A percentile compares a stretch with the other conserved stretches of the same genome.
Conservation (phyloP, 1,140 invertebrate species). For the Drosophila paulistorum region DNA sequence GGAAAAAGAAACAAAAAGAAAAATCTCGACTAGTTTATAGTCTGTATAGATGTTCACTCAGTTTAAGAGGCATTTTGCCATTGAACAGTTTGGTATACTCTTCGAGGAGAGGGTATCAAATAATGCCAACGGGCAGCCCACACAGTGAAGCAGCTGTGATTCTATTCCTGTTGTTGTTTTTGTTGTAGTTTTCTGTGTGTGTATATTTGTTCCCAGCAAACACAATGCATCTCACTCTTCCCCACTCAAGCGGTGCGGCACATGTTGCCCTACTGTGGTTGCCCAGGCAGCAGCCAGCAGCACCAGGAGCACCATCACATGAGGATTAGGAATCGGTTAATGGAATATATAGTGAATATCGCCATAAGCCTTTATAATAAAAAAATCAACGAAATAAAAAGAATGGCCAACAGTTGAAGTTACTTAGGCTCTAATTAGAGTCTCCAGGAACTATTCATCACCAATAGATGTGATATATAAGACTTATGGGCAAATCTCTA, state of each 20-base stretch:
- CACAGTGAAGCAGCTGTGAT: constrained; percentile 44
- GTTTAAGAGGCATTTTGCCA: neutral
- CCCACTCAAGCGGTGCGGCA: neutral
- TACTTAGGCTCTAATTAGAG: neutral
- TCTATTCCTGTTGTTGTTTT: constrained; percentile 9
- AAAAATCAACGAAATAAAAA: neutral
- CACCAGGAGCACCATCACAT: constrained; percentile 23
- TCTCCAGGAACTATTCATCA: neutral
- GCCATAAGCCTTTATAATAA: constrained; percentile 23
- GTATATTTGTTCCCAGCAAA: constrained; percentile 51
- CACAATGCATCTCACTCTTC: constrained; percentile 27
- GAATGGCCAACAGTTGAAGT: neutral
- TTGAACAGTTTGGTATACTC: neutral
- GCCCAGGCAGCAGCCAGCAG: constrained; percentile 7
- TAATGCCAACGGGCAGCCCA: constrained; percentile 17
- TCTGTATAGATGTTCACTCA: neutral
- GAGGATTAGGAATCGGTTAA: constrained; percentile 34
- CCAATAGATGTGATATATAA: too few species aligned
- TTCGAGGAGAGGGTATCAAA: neutral
- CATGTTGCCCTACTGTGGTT: constrained; percentile 28
- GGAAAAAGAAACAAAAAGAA: neutral
- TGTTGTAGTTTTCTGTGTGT: constrained; percentile 27
- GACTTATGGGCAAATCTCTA: too few species aligned
- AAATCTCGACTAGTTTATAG: constrained; percentile 1
- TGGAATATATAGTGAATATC: constrained; percentile 38